A percentile compares a stretch with the other conserved stretches of the same genome.
phyloP scores from a whole-genome alignment of 2,888 invertebrate species.

The Drosophila incognita region DNA sequence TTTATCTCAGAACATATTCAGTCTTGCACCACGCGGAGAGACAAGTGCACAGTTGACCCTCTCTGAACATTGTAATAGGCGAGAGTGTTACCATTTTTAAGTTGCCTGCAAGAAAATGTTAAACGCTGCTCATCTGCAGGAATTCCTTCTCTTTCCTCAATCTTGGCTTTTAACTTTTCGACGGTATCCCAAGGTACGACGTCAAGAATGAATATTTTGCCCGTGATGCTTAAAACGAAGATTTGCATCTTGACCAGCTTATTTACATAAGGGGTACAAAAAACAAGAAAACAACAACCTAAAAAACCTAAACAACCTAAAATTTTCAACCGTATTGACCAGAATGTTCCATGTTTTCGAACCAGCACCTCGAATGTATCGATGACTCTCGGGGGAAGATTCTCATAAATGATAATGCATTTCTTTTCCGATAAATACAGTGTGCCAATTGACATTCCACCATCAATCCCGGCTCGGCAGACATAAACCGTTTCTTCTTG shows the following conservation, averaged over 20 bases:
- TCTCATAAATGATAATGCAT: conserved; percentile 34
- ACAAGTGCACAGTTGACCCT: too few relatives aligned
- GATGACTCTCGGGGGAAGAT: conserved; percentile 4
- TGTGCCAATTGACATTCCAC: conserved; percentile 35
- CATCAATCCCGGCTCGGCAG: conserved; percentile 32
- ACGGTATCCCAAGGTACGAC: not conserved
- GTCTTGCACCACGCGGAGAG: too few relatives aligned
- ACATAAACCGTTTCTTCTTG: conserved; percentile 33
- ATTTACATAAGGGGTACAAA: too few relatives aligned
- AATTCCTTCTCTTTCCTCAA: not conserved
- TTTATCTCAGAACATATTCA: too few relatives aligned
- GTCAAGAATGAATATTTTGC: too few relatives aligned
- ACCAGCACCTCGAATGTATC: conserved; percentile 47
- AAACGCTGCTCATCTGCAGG: not conserved
- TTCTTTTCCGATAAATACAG: not conserved
- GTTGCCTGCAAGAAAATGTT: not conserved
- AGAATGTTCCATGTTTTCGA: conserved; percentile 2
- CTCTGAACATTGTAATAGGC: too few relatives aligned
- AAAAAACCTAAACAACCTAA: not conserved
- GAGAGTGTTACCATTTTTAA: not conserved
- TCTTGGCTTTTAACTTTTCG: not conserved
- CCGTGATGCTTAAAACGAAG: too few relatives aligned
- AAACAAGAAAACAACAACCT: too few relatives aligned
- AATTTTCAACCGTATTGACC: not conserved
- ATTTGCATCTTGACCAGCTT: too few relatives aligned